These are phyloP conservation scores for Ochropleura leucogaster DNA, from an alignment of 2,888 invertebrate species.

Conservation along the genomic window DNA sequence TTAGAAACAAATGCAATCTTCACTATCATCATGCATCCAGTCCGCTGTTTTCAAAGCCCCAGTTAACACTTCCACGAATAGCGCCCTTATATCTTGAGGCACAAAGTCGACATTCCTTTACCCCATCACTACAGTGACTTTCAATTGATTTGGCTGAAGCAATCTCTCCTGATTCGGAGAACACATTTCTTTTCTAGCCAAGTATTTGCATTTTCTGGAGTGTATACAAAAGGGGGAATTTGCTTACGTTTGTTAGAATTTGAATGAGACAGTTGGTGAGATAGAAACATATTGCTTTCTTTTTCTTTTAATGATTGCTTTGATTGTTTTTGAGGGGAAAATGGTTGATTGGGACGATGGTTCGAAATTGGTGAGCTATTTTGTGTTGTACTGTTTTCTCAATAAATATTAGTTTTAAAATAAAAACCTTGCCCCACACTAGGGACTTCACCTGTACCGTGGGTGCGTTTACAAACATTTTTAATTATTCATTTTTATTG, in stretches of 20 bases:
- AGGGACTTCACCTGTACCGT: too few relatives aligned
- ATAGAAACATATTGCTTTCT: slow-evolving; percentile 70
- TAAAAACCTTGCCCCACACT: too few relatives aligned
- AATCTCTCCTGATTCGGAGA: slow-evolving; percentile 81
- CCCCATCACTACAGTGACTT: slow-evolving; percentile 60
- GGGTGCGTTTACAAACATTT: too few relatives aligned
- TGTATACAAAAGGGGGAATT: slow-evolving; percentile 81
- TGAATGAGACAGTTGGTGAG: slow-evolving; percentile 71
- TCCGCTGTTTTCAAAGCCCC: slow-evolving; percentile 43
- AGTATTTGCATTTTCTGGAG: slow-evolving; percentile 83
- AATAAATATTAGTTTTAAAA: too few relatives aligned
- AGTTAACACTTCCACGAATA: slow-evolving; percentile 14
- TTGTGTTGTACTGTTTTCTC: background rate
- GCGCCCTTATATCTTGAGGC: slow-evolving; percentile 3
- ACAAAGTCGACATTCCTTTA: slow-evolving; percentile 55
- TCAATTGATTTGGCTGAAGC: slow-evolving; percentile 82
- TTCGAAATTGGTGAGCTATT: slow-evolving; percentile 6
- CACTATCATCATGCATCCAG: background rate
- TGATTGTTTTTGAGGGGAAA: slow-evolving; percentile 41
- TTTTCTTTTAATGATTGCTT: slow-evolving; percentile 62
- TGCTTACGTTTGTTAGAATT: slow-evolving; percentile 79
- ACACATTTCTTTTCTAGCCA: slow-evolving; percentile 78
- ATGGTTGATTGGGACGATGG: background rate
- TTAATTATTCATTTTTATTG: too few relatives aligned
- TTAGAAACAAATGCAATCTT: background rate